Evolutionary conservation across 2,113 vertebrate species (phyloP), one percentile per base, ranked within the genome.

Genomic region (Antechinus stuartii): DNA sequence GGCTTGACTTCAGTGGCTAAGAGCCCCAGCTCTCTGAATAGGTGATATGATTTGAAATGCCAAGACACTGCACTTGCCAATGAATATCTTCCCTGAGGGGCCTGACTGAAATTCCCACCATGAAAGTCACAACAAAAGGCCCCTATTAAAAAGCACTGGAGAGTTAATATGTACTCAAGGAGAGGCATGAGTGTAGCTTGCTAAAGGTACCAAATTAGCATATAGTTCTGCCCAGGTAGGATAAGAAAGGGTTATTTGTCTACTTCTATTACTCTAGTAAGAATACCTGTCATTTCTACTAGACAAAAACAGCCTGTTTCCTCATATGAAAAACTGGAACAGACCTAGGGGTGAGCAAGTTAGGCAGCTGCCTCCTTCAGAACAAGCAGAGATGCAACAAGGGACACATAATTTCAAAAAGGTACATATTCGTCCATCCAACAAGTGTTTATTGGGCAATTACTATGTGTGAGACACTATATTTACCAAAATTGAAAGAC

Each of bases 101-200:
- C 84, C 97, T 97, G 96, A 95, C 90, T 95, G 89, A 56, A 95
- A 96, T 98, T 96, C 91, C 61, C 89, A 89, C 57, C n/a, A 91
- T 68, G 91, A 96, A 30, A 95, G 55, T 93, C 90, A 93, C 92
- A 97, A 92, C 42, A 93, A 52, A 95, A 97, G 96, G 89, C 52
- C 23, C n/a, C 27, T 94, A 96, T 92, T 54, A 94, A 96, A 96
- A 93, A 91, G 50, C 56, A 91, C 25, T 90, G 7, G 93, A 49
- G 49, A 91, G 61, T 95, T 93, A 94, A 46, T 2, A 25, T 93
- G 30, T 53, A 91, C 47, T n/a, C 90, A 91, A 27, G 30, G 26
- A 53, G 27, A 5, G 27, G 52, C 52, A 54, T 35, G 50, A 84
- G n/a, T 23, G 7, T 84, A 42, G 68, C 35, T 61, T 76, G 68